Conservation (phyloP, 1,140 invertebrate genomes). For the Ylistrum balloti region DNA sequence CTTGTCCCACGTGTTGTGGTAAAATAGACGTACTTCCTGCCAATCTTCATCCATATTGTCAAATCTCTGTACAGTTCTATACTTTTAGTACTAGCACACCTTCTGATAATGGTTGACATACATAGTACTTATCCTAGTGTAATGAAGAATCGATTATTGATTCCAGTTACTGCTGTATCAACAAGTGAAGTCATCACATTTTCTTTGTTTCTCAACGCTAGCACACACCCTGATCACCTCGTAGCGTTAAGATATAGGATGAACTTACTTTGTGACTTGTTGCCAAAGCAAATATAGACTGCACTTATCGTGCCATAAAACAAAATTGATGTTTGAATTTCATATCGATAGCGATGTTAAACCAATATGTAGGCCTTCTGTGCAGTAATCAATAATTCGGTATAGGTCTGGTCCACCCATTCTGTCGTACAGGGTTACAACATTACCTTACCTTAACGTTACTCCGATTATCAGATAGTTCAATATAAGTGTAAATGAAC, state of each 20-base stretch:
- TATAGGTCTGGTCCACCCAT: neutral
- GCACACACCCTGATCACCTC: neutral
- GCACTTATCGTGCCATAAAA: conserved; percentile 1
- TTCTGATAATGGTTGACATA: neutral
- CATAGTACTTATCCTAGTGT: too few relatives aligned
- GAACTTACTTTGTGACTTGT: neutral
- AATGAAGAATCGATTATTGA: neutral
- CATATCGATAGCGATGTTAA: neutral
- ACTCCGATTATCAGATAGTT: neutral
- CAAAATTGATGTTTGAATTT: neutral
- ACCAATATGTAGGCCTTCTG: neutral
- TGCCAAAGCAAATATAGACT: conserved; percentile 22
- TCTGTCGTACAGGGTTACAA: too few relatives aligned
- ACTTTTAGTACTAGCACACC: neutral
- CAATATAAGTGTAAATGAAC: conserved; percentile 18
- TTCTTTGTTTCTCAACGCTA: neutral
- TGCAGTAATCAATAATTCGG: neutral
- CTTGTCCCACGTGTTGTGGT: conserved; percentile 37
- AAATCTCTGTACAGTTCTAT: neutral
- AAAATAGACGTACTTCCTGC: neutral
- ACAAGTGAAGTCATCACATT: neutral
- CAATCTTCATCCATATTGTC: neutral
- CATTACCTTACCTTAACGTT: too few relatives aligned
- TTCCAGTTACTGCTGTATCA: neutral
- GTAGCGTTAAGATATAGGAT: neutral